phyloP scores from a whole-genome alignment of 2,113 vertebrate genomes.

The Xiphophorus maculatus region DNA sequence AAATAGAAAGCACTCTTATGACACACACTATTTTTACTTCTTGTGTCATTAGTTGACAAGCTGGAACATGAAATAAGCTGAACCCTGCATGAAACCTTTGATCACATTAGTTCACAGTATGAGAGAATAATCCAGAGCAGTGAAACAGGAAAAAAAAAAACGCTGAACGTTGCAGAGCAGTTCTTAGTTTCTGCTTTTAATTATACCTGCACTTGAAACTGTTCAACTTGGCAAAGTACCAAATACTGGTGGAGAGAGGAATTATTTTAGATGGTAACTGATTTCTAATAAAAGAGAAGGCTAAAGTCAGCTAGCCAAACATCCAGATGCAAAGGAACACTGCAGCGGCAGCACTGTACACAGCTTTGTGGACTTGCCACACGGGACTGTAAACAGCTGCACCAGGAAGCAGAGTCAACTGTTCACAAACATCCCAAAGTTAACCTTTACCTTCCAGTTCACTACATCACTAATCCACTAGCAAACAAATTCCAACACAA shows the following conservation, averaged over 20 bases:
- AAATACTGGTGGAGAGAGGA: constrained; percentile 40
- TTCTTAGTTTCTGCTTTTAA: constrained; percentile 54
- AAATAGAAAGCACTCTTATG: constrained; percentile 57
- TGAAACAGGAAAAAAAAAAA: neutral
- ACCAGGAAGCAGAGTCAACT: constrained; percentile 44
- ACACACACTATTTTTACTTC: constrained; percentile 50
- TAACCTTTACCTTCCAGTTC: constrained; percentile 43
- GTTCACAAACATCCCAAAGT: constrained; percentile 60
- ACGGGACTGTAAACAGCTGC: constrained; percentile 52
- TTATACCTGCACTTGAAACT: constrained; percentile 59
- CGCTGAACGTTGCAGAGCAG: constrained; percentile 24
- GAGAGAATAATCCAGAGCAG: constrained; percentile 3
- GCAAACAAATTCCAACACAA: neutral
- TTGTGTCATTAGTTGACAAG: constrained; percentile 35
- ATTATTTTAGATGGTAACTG: constrained; percentile 24
- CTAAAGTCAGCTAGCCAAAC: constrained; percentile 15
- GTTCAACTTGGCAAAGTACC: constrained; percentile 40
- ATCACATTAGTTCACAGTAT: neutral
- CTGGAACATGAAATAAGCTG: constrained; percentile 32
- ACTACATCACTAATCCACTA: constrained; percentile 8
- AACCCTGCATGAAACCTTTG: constrained; percentile 2
- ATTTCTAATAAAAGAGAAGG: constrained; percentile 13
- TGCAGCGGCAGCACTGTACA: constrained; percentile 30
- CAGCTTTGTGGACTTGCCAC: constrained; percentile 48
- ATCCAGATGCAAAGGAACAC: constrained; percentile 44